phyloP scores from a whole-genome alignment of 2,113 vertebrate species.

The Atherinomorus stipes region DNA sequence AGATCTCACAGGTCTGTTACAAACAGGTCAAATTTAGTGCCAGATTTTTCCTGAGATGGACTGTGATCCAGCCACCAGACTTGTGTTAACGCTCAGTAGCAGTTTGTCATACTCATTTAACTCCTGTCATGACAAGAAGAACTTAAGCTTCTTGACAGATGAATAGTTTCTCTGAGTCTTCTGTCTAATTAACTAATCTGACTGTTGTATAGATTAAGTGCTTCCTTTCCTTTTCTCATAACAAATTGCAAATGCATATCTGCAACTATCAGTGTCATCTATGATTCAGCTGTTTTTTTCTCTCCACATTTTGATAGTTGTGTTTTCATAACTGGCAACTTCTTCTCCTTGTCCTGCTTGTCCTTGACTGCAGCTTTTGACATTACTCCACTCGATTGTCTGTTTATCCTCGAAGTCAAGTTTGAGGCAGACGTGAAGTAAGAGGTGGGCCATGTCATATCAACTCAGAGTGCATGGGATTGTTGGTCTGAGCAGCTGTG shows the following conservation, averaged over 20 bases:
- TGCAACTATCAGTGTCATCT: constrained; percentile 45
- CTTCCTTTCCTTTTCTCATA: background rate
- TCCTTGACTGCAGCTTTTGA: constrained; percentile 72
- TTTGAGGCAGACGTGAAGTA: constrained; percentile 67
- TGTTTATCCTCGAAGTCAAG: constrained; percentile 77
- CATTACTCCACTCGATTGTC: constrained; percentile 74
- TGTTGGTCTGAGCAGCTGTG: constrained; percentile 49
- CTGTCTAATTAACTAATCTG: constrained; percentile 47
- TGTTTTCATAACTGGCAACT: constrained; percentile 47
- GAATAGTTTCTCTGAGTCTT: constrained; percentile 50
- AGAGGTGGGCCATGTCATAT: constrained; percentile 70
- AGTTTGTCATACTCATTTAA: constrained; percentile 11
- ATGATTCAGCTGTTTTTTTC: constrained; percentile 55
- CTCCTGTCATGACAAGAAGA: constrained; percentile 12
- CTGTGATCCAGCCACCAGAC: background rate
- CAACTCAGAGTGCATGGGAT: constrained; percentile 57
- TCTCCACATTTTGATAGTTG: constrained; percentile 52
- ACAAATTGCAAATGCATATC: background rate
- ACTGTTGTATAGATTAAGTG: constrained; percentile 50
- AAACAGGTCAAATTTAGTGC: background rate
- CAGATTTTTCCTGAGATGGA: background rate
- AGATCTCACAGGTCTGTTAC: background rate
- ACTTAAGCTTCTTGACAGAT: background rate
- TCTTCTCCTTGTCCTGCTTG: constrained; percentile 21
- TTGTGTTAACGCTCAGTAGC: constrained; percentile 4